Conservation (phyloP, 2,797 vertebrate genomes). For the Acanthopagrus latus region DNA sequence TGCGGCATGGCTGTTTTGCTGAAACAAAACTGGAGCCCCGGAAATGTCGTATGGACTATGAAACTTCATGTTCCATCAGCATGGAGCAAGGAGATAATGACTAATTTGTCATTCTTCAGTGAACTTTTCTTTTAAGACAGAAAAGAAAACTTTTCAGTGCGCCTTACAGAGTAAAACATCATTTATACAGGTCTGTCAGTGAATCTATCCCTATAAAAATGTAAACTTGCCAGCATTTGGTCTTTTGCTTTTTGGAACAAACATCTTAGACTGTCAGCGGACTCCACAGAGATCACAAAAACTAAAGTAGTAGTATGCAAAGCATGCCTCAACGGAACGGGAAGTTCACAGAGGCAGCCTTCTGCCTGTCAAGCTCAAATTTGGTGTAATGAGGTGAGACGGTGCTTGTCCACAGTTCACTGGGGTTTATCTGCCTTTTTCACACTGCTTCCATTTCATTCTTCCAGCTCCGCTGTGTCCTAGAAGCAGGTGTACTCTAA, state of each 20-base stretch:
- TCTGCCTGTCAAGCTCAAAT: conserved; percentile 8
- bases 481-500: not conserved
- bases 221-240: not conserved
- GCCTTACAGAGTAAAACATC: not conserved
- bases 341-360: not conserved
- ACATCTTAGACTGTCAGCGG: not conserved
- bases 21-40: no score
- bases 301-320: not conserved
- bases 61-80: no score
- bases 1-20: no score
- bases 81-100: no score
- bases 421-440: conserved; percentile 7
- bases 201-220: not conserved
- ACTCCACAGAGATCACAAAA: not conserved
- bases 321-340: not conserved
- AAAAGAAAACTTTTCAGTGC: no score
- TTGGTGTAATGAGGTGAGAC: conserved; percentile 30
- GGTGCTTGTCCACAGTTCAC: conserved; percentile 14
- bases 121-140: no score
- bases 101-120: no score
- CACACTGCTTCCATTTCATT: not conserved
- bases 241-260: not conserved
- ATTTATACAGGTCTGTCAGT: not conserved
- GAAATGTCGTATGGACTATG: no score
- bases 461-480: not conserved